Evolutionary conservation across 2,888 invertebrate species (phyloP).

Genomic region (Lasioglossum morio): DNA sequence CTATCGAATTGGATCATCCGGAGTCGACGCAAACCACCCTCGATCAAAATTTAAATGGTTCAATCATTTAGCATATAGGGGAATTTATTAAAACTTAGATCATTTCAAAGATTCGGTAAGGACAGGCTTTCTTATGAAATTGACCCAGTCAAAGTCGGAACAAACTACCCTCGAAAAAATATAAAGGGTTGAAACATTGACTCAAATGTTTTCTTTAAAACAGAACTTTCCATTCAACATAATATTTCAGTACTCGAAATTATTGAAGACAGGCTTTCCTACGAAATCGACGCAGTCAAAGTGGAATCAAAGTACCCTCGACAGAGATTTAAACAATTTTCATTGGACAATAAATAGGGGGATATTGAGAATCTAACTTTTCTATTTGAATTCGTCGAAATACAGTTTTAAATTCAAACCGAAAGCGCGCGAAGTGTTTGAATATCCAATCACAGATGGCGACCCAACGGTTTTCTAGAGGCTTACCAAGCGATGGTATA

Average conservation of each 20-base stretch:
- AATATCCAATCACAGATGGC: background rate
- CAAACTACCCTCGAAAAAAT: background rate
- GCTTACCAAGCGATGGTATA: slow-evolving; percentile 13
- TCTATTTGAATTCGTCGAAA: background rate
- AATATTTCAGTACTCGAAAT: background rate
- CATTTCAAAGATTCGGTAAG: background rate
- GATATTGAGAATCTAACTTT: background rate
- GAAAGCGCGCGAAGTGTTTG: too few species aligned
- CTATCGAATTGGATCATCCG: background rate
- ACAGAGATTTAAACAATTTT: background rate
- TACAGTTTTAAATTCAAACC: background rate
- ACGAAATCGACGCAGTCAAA: too few species aligned
- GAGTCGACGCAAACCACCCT: background rate
- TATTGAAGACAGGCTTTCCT: background rate
- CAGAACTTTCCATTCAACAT: too few species aligned
- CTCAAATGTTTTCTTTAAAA: too few species aligned
- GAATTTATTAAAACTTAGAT: background rate
- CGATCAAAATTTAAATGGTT: background rate
- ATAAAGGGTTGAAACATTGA: background rate
- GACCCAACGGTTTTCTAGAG: background rate
- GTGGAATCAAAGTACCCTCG: background rate
- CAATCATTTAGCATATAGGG: background rate
- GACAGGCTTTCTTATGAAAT: background rate
- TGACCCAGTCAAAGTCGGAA: background rate
- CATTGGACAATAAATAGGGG: background rate